Evolutionary conservation across 1,140 invertebrate genomes (phyloP).

Genomic region (Cydia splendana): DNA sequence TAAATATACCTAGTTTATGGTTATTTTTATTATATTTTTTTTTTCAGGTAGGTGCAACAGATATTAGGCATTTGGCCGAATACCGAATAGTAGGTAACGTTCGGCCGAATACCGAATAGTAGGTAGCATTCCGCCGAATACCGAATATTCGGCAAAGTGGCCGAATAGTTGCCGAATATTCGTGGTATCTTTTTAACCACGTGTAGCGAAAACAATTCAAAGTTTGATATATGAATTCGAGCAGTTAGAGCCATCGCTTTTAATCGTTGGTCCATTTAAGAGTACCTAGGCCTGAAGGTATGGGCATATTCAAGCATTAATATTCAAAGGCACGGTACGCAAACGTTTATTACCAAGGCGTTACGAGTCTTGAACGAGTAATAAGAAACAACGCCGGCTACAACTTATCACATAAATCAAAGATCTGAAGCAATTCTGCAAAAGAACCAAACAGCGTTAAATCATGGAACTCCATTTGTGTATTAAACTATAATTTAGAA

Average conservation of each 20-base stretch:
- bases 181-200: too few species aligned
- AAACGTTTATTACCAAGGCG: neutral
- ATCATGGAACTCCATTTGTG: conserved; percentile 18
- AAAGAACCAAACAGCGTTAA: conserved; percentile 29
- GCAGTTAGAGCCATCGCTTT: neutral
- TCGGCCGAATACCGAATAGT: too few species aligned
- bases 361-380: conserved; percentile 17
- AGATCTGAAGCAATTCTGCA: conserved; percentile 21
- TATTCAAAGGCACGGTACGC: neutral
- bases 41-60: too few species aligned
- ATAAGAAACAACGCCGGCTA: conserved; percentile 16
- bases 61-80: too few species aligned
- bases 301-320: neutral
- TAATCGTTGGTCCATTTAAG: neutral
- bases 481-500: conserved; percentile 24
- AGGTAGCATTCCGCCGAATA: too few species aligned
- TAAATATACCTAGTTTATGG: too few species aligned
- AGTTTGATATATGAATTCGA: neutral
- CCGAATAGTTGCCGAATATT: too few species aligned
- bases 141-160: too few species aligned
- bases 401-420: conserved; percentile 29
- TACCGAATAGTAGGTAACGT: too few species aligned
- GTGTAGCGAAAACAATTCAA: neutral
- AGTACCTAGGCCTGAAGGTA: neutral
- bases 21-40: too few species aligned